Base-by-base conservation (phyloP, 2,113 vertebrate genomes). In the Mugil cephalus region DNA sequence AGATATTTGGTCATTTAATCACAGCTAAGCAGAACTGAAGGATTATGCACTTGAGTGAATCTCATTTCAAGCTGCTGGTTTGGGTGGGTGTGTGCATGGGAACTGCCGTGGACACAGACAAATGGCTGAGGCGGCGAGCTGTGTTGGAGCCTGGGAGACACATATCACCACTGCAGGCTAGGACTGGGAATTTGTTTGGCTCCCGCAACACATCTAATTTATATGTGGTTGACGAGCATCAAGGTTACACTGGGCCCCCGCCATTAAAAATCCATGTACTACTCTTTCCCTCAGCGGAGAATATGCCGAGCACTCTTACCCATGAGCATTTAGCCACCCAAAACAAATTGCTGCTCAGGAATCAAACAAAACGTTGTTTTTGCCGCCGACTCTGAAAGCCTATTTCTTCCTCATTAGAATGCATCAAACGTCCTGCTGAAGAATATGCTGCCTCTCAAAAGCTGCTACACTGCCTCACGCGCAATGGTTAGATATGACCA, bases 1-100 rank as follows among this genome's bases (percentile, higher is more conserved):
- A 84, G 62, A 81, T 77, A 84, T 87, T 90, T 84, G 83, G 82
- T 86, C 89, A 92, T 89, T 93, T 91, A 91, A 92, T 93, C 90
- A 90, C 85, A 81, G 72, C 84, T 82, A 85, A 89, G 85, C 87
- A 89, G 86, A 91, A 92, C 73, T 79, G 86, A 89, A 80, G 88
- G 87, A 91, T 90, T 90, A 91, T 53, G 78, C 88, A 92, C 88
- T 90, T 84, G 85, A 90, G 73, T 82, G 85, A 90, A 92, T 90
- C 87, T 87, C 89, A 91, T 93, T 93, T 93, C 86, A 91, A 90
- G 87, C 88, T 91, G 64, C 77, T 85, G 87, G 69, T 86, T 84
- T 45, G 67, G 69, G 81, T 68, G 81, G 66, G 79, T 72, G 71
- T 75, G 70, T 69, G 70, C 64, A 17, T 17, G 39, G 64, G 62